Evolutionary conservation across 2,797 vertebrate species (phyloP).

Genomic region (Melanotaenia boesemani): DNA sequence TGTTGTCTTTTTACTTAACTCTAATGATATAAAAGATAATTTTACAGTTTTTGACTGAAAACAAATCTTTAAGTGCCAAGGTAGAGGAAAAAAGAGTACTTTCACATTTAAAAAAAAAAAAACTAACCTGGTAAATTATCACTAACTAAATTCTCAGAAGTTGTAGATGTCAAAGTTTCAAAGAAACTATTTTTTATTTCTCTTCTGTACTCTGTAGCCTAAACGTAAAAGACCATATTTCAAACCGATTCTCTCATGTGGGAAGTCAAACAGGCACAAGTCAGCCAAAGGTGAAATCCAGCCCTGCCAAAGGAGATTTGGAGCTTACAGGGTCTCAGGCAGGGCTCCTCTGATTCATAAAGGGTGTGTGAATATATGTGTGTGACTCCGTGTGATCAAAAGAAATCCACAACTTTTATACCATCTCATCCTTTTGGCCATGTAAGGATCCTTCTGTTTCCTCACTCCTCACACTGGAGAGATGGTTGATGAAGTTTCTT

Average conservation of each 20-base stretch:
- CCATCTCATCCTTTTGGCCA: slow-evolving; percentile 32
- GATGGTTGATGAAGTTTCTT: background rate
- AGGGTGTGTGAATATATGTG: slow-evolving; percentile 47
- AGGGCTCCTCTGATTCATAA: slow-evolving; percentile 68
- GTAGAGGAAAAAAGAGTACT: no score
- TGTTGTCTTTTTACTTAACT: no score
- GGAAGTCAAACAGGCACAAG: slow-evolving; percentile 70
- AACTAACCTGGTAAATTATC: no score
- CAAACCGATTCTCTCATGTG: slow-evolving; percentile 63
- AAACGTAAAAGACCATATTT: slow-evolving; percentile 48
- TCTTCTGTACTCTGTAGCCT: slow-evolving; percentile 8
- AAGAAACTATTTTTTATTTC: slow-evolving; percentile 13
- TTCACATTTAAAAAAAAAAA: no score
- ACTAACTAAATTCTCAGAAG: no score
- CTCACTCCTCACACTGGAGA: background rate
- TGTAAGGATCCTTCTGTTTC: slow-evolving; percentile 43
- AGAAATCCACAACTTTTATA: slow-evolving; percentile 38
- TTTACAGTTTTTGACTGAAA: no score
- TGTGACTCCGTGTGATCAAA: slow-evolving; percentile 34
- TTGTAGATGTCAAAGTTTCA: slow-evolving; percentile 28
- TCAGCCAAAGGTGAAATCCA: slow-evolving; percentile 78
- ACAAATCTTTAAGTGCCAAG: no score
- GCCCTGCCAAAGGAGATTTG: slow-evolving; percentile 75
- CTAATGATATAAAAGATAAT: no score
- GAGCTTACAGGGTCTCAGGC: slow-evolving; percentile 72